Evolutionary conservation across 2,797 vertebrate species (phyloP).

Genomic region (Leucoraja ocellata): DNA sequence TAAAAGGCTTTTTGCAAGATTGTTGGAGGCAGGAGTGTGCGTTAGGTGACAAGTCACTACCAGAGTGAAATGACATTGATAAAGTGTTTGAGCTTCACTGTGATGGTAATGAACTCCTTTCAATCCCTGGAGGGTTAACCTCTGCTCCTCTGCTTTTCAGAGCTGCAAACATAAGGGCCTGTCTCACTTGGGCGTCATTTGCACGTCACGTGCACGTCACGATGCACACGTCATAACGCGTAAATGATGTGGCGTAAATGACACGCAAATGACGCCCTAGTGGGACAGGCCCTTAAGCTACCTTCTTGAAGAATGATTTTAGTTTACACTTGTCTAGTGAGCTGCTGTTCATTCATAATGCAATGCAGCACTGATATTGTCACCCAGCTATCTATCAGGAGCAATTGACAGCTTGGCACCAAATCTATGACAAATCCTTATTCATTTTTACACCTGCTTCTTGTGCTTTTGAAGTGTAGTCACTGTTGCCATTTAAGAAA

Average conservation of each 20-base stretch:
- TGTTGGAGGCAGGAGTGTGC: neutral
- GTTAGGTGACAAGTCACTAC: neutral
- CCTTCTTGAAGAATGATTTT: neutral
- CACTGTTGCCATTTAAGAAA: neutral
- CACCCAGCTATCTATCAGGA: neutral
- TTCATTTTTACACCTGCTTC: neutral
- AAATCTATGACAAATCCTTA: neutral
- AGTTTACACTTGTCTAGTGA: neutral
- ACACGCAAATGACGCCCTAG: too few relatives aligned
- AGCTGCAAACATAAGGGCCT: too few relatives aligned
- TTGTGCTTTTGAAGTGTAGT: neutral
- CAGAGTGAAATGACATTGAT: neutral
- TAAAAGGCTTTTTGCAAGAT: neutral
- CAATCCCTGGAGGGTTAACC: neutral
- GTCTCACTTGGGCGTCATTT: too few relatives aligned
- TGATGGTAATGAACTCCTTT: neutral
- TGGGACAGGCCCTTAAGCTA: too few relatives aligned
- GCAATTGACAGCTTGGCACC: neutral
- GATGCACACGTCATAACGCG: too few relatives aligned
- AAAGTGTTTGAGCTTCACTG: neutral
- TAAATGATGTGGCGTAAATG: too few relatives aligned
- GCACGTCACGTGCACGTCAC: too few relatives aligned
- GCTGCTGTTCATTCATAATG: neutral
- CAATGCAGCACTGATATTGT: too few relatives aligned
- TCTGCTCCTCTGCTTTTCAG: neutral